These are phyloP conservation scores for Hydropsyche betteni DNA, from an alignment of 2,888 invertebrate species.

Conservation along the genomic window DNA sequence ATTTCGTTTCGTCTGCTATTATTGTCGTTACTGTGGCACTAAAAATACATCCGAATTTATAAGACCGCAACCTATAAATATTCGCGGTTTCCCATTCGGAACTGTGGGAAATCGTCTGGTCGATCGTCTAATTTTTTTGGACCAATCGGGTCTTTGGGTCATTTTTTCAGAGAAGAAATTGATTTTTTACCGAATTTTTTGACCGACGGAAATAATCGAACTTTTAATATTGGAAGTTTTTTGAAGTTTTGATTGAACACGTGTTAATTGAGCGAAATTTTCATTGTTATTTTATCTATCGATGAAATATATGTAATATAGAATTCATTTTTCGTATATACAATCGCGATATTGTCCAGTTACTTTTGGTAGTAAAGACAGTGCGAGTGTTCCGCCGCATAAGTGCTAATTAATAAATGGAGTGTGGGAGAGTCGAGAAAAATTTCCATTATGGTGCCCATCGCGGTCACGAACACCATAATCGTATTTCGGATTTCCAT, in stretches of 20 bases:
- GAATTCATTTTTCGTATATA: background rate
- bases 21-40: background rate
- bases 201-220: background rate
- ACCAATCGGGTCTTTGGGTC: background rate
- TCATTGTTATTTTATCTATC: no score
- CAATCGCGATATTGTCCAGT: slow-evolving; percentile 10
- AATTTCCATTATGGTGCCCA: slow-evolving; percentile 37
- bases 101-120: slow-evolving; percentile 30
- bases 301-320: no score
- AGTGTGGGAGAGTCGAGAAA: slow-evolving; percentile 46
- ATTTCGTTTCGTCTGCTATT: no score
- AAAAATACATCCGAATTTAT: slow-evolving; percentile 18
- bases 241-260: no score
- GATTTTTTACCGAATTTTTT: slow-evolving; percentile 3
- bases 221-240: no score
- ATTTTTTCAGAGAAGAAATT: background rate
- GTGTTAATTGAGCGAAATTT: no score
- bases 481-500: slow-evolving; percentile 37
- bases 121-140: background rate
- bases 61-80: slow-evolving; percentile 35
- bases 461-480: slow-evolving; percentile 42
- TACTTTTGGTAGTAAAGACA: slow-evolving; percentile 27
- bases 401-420: slow-evolving; percentile 47
- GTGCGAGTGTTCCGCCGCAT: slow-evolving; percentile 23
- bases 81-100: slow-evolving; percentile 35